Percentiles rank a stretch among this genome's conserved stretches.
Evolutionary conservation across 23 tunicate species (phyloP).

Genomic region (Trididemnum clinides): DNA sequence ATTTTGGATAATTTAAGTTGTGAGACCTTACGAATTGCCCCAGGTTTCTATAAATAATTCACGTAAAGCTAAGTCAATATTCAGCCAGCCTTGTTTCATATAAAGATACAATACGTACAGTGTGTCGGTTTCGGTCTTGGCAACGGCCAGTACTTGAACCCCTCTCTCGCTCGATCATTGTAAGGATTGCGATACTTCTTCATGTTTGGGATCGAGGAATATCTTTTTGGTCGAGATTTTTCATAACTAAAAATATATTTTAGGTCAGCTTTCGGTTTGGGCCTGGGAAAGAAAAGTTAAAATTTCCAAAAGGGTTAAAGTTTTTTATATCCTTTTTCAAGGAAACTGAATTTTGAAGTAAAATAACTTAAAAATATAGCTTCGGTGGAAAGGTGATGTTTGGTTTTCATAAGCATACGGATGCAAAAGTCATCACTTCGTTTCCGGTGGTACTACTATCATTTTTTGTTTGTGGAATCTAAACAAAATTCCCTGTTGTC

Average conservation of each 20-base stretch:
- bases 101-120: conserved; percentile 73
- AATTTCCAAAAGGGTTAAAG: background rate
- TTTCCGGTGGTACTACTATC: no score
- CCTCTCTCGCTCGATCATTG: conserved; percentile 92
- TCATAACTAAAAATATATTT: conserved; percentile 34
- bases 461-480: no score
- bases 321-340: background rate
- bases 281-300: no score
- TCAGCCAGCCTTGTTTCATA: no score
- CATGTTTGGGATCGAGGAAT: conserved; percentile 67
- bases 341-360: background rate
- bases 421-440: no score
- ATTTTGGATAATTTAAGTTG: no score
- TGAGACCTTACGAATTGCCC: no score
- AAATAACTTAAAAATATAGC: background rate
- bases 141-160: conserved; percentile 85
- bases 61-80: no score
- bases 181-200: conserved; percentile 69
- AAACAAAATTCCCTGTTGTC: no score
- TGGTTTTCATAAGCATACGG: no score
- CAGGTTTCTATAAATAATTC: no score
- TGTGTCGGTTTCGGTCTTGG: conserved; percentile 75
- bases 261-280: background rate
- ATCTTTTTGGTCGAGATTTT: conserved; percentile 46
- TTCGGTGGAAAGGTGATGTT: no score